Evolutionary conservation across 2,797 vertebrate genomes (phyloP).

Genomic region (Clarias platycephalus): DNA sequence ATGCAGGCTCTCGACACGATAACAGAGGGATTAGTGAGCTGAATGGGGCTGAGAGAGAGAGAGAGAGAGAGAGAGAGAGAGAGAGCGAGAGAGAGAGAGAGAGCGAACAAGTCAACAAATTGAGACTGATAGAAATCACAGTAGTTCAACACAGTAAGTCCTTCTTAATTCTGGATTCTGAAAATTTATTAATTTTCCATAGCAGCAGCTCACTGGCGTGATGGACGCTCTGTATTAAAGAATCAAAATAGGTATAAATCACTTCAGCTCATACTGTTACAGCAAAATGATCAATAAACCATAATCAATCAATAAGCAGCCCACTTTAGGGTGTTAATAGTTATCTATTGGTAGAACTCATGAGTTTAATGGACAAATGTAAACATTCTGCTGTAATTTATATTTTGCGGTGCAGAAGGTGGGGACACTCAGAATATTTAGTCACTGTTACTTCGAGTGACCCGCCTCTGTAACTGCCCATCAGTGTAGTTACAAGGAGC

Average conservation of each 20-base stretch:
- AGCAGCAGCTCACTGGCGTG: background rate
- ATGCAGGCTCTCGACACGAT: conserved; percentile 64
- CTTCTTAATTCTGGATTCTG: background rate
- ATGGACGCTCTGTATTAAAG: no score
- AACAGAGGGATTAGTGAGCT: conserved; percentile 62
- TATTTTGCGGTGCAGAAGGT: background rate
- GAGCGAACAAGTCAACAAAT: background rate
- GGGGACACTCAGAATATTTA: no score
- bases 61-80: background rate
- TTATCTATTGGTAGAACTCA: background rate
- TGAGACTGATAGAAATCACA: background rate
- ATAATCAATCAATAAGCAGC: no score
- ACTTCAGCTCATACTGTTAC: background rate
- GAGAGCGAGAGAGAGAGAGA: background rate
- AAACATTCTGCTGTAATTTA: background rate
- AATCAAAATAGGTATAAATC: no score
- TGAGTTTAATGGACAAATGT: background rate
- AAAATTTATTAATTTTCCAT: background rate
- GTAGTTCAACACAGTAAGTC: no score
- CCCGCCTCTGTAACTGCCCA: background rate
- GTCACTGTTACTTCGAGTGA: no score
- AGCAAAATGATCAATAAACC: background rate
- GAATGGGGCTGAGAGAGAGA: conserved; percentile 19
- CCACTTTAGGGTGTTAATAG: background rate
- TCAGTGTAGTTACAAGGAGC: background rate